Evolutionary conservation across 2,797 vertebrate genomes (phyloP).

Genomic region (Poeciliopsis paucimaculata): DNA sequence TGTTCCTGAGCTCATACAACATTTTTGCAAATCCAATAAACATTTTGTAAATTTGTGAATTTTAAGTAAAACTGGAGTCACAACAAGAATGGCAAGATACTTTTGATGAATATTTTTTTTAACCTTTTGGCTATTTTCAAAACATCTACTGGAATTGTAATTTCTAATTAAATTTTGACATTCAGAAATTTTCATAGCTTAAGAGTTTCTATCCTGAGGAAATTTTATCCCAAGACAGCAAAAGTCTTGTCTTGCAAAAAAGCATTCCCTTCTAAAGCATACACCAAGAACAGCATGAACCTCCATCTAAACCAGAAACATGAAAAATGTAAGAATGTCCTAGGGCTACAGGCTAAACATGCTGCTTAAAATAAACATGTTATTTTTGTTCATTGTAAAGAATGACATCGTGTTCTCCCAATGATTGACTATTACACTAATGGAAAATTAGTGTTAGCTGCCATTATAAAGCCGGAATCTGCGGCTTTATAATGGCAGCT

Average conservation of each 20-base stretch:
- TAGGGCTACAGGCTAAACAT: neutral
- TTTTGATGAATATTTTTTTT: neutral
- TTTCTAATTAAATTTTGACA: neutral
- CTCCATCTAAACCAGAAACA: neutral
- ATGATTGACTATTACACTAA: neutral
- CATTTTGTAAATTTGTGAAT: neutral
- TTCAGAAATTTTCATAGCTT: neutral
- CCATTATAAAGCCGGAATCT: neutral
- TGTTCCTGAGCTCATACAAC: neutral
- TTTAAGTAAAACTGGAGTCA: neutral
- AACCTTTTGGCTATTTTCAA: neutral
- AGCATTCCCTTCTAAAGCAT: neutral
- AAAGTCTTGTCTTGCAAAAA: neutral
- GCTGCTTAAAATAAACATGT: conserved; percentile 1
- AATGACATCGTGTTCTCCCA: neutral
- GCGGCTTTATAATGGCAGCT: neutral
- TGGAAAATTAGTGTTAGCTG: neutral
- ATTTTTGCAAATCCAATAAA: neutral
- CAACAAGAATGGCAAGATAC: neutral
- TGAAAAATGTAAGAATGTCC: neutral
- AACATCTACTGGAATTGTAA: neutral
- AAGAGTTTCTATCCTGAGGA: neutral
- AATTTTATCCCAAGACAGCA: neutral
- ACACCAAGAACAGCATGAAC: neutral
- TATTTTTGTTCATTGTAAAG: conserved; percentile 1